phyloP scores from a whole-genome alignment of 2,113 vertebrate genomes.

The Xiphophorus couchianus region DNA sequence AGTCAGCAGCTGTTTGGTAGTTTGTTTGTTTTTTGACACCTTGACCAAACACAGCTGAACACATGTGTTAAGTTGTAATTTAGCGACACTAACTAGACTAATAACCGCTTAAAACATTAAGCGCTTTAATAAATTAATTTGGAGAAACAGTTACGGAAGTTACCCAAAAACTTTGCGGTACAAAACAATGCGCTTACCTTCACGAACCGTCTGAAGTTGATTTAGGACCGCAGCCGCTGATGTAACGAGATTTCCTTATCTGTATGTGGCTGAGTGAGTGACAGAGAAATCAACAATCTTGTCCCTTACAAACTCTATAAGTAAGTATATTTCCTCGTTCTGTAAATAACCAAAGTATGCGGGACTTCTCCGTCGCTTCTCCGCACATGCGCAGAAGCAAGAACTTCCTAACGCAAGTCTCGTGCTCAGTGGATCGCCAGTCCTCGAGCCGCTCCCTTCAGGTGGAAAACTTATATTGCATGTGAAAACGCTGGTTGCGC shows the following conservation, averaged over 20 bases:
- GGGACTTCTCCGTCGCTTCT: not conserved
- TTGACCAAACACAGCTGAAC: not conserved
- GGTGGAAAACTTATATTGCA: not conserved
- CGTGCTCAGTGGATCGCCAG: not conserved
- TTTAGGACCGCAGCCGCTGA: not conserved
- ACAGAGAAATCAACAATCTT: not conserved
- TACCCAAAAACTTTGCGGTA: not conserved
- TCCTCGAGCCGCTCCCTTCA: not conserved
- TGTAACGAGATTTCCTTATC: not conserved
- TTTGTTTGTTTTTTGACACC: not conserved
- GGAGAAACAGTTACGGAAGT: not conserved
- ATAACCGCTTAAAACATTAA: not conserved
- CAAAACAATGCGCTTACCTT: not conserved
- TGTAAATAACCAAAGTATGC: not conserved
- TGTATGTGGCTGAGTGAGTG: too few relatives aligned
- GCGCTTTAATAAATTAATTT: not conserved
- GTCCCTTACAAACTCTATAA: not conserved
- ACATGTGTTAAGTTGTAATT: not conserved
- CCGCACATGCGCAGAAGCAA: not conserved
- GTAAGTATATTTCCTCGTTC: not conserved
- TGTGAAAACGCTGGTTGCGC: not conserved
- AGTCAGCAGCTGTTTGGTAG: slow-evolving; percentile 8
- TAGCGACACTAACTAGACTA: not conserved
- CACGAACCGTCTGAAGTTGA: not conserved
- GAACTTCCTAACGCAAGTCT: not conserved